Evolutionary conservation across 2,797 vertebrate genomes (phyloP), one percentile per base, ranked within the genome.

Genomic region (Vespertilio murinus): DNA sequence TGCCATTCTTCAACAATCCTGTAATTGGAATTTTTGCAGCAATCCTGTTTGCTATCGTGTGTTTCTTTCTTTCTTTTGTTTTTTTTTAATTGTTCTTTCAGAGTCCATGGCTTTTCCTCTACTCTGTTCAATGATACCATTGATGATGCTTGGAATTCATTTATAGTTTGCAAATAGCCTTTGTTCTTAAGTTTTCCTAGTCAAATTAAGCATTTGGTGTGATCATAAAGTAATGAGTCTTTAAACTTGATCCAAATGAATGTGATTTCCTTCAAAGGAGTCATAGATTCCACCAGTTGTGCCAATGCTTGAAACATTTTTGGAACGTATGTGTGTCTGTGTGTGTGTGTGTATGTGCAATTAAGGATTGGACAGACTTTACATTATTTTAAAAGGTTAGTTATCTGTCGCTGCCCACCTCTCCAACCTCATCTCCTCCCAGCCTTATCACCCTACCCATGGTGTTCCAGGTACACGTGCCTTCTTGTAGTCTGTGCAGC

Each of bases 191-290:
- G 64, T 73, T 88, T 89, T 80, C 45, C 49, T 65, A 35, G 25
- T 86, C 65, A 81, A 93, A 94, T 92, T 90, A 90, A 94, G 30
- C 84, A 88, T 94, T 90, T 88, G 92, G 71, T 86, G 20, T 77
- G 88, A 92, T 49, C 78, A 92, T 65, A 75, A 84, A 80, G 38
- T 88, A 88, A 91, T 82, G 64, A 93, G 65, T 59, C 94, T 95
- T 95, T 86, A 94, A 96, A 88, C 61, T 93, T 52, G 71, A 87
- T 95, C 87, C 88, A 96, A 94, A 96, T 90, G 85, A 95, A 77
- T 94, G 79, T 65, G 89, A 84, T 95, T 94, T 95, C 71, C 93
- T 90, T 74, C 81, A 91, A 88, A 91, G 78, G 69, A 79, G 79
- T 95, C 87, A 90, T 5, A 84, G 74, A 91, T 95, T 92, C 61